Evolutionary conservation across 2,797 vertebrate genomes (phyloP).

Genomic region (Tangara arthus): DNA sequence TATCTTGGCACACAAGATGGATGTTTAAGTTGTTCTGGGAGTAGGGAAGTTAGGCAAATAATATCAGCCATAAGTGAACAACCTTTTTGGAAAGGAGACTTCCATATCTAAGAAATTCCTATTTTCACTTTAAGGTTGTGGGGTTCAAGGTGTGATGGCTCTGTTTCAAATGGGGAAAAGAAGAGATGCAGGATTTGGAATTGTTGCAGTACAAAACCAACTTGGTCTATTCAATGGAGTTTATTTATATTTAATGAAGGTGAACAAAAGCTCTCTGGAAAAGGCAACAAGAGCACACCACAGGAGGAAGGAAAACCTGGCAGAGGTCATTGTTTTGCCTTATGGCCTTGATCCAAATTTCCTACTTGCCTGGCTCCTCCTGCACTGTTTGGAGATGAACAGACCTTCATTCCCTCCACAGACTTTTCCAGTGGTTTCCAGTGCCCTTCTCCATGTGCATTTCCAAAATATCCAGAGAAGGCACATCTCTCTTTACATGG

Average conservation of each 20-base stretch:
- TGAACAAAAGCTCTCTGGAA: neutral
- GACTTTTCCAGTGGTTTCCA: neutral
- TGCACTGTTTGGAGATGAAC: neutral
- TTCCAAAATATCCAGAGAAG: neutral
- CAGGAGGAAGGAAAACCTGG: neutral
- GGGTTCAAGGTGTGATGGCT: neutral
- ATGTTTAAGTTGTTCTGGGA: neutral
- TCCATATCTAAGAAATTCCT: neutral
- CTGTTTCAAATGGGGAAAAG: neutral
- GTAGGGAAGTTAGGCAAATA: conserved; percentile 1
- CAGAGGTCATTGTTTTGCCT: neutral
- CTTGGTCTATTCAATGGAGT: neutral
- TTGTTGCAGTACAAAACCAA: neutral
- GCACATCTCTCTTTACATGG: accelerated
- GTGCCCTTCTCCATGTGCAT: neutral
- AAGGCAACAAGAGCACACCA: neutral
- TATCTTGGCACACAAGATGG: conserved; percentile 1
- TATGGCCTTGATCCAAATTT: neutral
- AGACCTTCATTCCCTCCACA: neutral
- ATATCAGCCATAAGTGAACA: neutral
- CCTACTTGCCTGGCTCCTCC: neutral
- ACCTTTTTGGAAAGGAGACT: neutral
- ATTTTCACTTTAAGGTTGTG: neutral
- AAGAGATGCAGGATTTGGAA: neutral
- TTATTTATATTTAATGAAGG: conserved; percentile 6